Conservation (phyloP, 1,140 invertebrate species). For the Hyles euphorbiae region DNA sequence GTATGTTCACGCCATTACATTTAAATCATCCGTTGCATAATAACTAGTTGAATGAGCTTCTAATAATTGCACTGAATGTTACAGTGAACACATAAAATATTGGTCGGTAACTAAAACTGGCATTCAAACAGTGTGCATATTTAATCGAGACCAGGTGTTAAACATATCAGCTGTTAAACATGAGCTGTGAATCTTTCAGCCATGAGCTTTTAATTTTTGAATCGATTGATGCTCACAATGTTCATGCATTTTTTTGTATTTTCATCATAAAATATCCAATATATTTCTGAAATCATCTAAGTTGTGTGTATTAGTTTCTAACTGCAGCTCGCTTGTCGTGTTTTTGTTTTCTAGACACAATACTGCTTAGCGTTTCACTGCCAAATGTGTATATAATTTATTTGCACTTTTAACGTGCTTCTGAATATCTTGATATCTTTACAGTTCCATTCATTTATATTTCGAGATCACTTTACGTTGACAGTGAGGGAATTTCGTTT, state of each 20-base stretch:
- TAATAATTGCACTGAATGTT: no score
- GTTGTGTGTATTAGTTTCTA: constrained; percentile 1
- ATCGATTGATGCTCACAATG: constrained; percentile 1
- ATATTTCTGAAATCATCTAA: constrained; percentile 2
- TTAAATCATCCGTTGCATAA: no score
- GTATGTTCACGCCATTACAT: no score
- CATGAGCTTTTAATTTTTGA: background rate
- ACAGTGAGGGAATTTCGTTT: no score
- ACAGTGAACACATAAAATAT: background rate
- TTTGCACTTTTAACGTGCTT: no score
- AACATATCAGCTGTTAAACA: constrained; percentile 8
- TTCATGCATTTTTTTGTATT: background rate
- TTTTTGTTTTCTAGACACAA: no score
- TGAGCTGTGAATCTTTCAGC: constrained; percentile 4
- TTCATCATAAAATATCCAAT: constrained; percentile 1
- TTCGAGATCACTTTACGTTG: no score
- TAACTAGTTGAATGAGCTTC: no score
- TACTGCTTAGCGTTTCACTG: no score
- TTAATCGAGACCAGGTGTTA: constrained; percentile 8
- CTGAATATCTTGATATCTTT: no score
- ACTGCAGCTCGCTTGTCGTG: background rate
- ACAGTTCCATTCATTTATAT: no score
- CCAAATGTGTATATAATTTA: no score
- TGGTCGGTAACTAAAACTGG: constrained; percentile 9
- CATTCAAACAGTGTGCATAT: constrained; percentile 10